These are phyloP conservation scores for Lepidurus apus DNA, from an alignment of 1,140 invertebrate genomes.

Conservation along the genomic window DNA sequence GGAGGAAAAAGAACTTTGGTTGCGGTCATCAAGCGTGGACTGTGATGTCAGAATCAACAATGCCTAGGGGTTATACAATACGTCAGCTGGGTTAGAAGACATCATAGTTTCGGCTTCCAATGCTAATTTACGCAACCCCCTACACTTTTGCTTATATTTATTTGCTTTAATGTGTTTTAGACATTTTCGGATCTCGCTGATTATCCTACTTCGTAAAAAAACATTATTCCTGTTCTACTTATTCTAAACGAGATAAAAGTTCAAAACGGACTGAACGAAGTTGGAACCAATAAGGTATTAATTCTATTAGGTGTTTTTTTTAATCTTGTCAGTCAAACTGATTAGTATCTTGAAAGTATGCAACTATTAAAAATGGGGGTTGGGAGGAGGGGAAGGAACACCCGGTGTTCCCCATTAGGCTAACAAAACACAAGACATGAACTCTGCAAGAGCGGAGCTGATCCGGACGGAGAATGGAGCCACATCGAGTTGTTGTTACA, in stretches of 20 bases:
- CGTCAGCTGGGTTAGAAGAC: constrained; percentile 17
- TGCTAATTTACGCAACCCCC: neutral
- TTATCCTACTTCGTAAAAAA: neutral
- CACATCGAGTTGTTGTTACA: neutral
- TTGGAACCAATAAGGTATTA: neutral
- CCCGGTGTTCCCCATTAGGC: constrained; percentile 20
- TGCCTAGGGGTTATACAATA: neutral
- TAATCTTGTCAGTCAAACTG: neutral
- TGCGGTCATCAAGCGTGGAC: constrained; percentile 16
- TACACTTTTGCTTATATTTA: neutral
- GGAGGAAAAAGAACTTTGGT: neutral
- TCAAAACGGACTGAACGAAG: neutral
- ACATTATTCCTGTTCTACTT: neutral
- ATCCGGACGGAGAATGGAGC: neutral
- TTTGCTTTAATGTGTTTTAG: neutral
- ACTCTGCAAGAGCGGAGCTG: neutral
- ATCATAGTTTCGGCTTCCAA: constrained; percentile 15
- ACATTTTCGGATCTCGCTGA: no score
- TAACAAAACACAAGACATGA: constrained; percentile 11
- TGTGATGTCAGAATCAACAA: constrained; percentile 19
- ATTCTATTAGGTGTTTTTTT: neutral
- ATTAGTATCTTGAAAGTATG: neutral
- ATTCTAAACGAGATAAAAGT: neutral
- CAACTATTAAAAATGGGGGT: neutral
- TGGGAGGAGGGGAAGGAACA: neutral